phyloP scores from a whole-genome alignment of 2,797 vertebrate genomes.

The Dallia pectoralis region DNA sequence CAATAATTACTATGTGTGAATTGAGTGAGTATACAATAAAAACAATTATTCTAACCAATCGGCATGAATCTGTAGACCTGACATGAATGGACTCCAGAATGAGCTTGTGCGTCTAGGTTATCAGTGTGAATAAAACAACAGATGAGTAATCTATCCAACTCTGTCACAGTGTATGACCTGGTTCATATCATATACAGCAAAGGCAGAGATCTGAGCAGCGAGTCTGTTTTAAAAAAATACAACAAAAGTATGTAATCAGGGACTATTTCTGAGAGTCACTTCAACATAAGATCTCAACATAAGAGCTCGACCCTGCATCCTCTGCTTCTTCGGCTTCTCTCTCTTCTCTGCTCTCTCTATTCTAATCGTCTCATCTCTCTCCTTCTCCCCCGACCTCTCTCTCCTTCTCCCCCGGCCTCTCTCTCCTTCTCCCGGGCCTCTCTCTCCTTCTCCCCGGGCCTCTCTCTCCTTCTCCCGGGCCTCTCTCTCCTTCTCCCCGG shows the following conservation, averaged over 20 bases:
- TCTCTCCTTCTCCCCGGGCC: too few species aligned
- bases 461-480: conserved; percentile 22
- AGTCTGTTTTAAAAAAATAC: too few species aligned
- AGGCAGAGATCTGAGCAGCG: too few species aligned
- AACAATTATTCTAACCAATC: not conserved
- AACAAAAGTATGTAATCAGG: too few species aligned
- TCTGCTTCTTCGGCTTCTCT: not conserved
- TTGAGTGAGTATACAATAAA: too few species aligned
- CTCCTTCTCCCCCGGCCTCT: not conserved
- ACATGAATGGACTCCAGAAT: not conserved
- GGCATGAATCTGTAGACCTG: not conserved
- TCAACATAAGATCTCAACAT: not conserved
- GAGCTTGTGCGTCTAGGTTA: not conserved
- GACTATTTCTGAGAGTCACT: too few species aligned
- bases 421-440: too few species aligned
- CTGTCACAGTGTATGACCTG: not conserved
- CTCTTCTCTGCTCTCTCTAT: not conserved
- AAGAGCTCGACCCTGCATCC: not conserved
- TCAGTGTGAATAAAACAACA: not conserved
- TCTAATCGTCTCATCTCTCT: not conserved
- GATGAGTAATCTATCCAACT: not conserved
- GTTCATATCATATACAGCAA: not conserved
- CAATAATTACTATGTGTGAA: too few species aligned
- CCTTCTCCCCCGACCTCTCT: too few species aligned
- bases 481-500: not conserved